phyloP scores from a whole-genome alignment of 2,888 invertebrate species.

The Dasypolia templi region DNA sequence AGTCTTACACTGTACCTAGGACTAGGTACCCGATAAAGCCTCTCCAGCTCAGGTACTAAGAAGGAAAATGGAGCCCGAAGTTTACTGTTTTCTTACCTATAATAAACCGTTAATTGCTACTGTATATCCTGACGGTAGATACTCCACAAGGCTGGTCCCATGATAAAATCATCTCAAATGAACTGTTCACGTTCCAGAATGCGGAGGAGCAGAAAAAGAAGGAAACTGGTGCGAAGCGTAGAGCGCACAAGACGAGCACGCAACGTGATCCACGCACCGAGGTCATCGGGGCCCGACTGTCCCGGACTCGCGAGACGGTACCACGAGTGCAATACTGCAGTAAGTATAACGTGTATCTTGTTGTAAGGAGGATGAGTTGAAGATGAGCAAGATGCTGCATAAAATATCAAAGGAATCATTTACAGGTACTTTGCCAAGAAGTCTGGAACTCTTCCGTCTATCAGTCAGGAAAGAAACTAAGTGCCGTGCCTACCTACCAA shows the following conservation, averaged over 20 bases:
- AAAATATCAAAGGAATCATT: background rate
- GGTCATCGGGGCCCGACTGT: constrained; percentile 88
- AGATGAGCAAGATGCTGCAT: background rate
- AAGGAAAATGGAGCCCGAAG: background rate
- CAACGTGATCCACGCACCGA: constrained; percentile 66
- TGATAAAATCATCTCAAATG: background rate
- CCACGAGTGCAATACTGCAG: constrained; percentile 95
- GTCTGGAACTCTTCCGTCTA: too few relatives aligned
- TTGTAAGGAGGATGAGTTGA: background rate
- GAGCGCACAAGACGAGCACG: constrained; percentile 74
- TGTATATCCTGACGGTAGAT: background rate
- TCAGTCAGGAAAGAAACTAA: background rate
- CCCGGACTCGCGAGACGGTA: constrained; percentile 94
- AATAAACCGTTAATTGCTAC: background rate
- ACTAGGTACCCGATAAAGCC: background rate
- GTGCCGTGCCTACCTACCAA: background rate
- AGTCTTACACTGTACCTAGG: background rate
- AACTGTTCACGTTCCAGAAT: constrained; percentile 78
- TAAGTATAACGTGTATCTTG: constrained; percentile 78
- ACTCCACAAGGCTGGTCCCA: background rate
- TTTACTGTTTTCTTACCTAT: background rate
- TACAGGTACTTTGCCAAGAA: background rate
- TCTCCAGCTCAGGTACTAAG: background rate
- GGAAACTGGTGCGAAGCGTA: constrained; percentile 80
- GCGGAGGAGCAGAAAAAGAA: constrained; percentile 87